Conservation (phyloP, 2,888 invertebrate species). For the Philereme transversata region DNA sequence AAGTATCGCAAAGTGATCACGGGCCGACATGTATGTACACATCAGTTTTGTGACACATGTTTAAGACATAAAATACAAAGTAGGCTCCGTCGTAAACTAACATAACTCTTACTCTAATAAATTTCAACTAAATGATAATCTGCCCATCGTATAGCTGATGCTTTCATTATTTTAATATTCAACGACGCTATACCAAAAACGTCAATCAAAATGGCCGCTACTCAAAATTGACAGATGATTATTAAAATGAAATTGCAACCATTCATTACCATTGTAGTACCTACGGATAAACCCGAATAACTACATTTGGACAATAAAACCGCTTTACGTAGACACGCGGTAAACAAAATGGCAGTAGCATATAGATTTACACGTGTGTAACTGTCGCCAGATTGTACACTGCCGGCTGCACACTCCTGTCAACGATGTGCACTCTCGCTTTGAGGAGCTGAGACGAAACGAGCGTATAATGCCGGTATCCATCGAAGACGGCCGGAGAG, state of each 20-base stretch:
- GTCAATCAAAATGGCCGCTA: constrained; percentile 10
- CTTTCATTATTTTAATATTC: constrained; percentile 1
- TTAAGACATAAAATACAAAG: constrained; percentile 49
- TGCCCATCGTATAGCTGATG: constrained; percentile 31
- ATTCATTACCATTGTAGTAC: constrained; percentile 15
- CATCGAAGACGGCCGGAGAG: too few relatives aligned
- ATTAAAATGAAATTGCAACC: constrained; percentile 3
- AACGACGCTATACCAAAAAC: constrained; percentile 1
- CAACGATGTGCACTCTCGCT: neutral
- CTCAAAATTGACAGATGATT: constrained; percentile 3
- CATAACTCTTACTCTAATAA: constrained; percentile 64
- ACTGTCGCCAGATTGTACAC: constrained; percentile 18
- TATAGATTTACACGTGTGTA: constrained; percentile 7
- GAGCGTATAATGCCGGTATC: too few relatives aligned
- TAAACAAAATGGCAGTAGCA: constrained; percentile 32
- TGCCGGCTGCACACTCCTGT: constrained; percentile 1
- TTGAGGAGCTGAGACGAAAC: neutral
- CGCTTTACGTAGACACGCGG: constrained; percentile 8
- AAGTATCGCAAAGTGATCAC: constrained; percentile 9
- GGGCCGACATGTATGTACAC: constrained; percentile 32
- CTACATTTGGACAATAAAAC: neutral
- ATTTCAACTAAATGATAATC: constrained; percentile 64
- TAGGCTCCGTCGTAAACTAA: constrained; percentile 63
- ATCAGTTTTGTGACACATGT: constrained; percentile 38
- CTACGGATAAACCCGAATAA: constrained; percentile 14